Percentiles rank a stretch among this genome's conserved stretches.
Evolutionary conservation across 2,113 vertebrate genomes (phyloP).

Genomic region (Mus pahari): DNA sequence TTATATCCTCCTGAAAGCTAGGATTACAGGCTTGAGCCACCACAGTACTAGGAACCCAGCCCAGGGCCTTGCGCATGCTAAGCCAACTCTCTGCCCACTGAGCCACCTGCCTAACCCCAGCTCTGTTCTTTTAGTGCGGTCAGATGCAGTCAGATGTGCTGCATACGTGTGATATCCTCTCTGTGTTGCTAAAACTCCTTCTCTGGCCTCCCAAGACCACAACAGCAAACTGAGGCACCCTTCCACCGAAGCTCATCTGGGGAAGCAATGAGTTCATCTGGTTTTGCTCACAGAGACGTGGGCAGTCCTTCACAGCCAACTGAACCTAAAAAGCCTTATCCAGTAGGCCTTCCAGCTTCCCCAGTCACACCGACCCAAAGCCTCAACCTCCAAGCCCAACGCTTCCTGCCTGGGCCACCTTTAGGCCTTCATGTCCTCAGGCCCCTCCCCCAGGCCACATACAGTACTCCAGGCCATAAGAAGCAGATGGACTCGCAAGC

Average conservation of each 20-base stretch:
- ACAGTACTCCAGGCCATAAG: not conserved
- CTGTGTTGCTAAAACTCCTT: not conserved
- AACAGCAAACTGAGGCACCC: not conserved
- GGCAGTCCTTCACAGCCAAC: not conserved
- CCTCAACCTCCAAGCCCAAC: not conserved
- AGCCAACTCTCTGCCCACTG: not conserved
- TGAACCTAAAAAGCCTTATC: not conserved
- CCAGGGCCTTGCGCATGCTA: too few species aligned
- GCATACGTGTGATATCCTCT: constrained; percentile 35
- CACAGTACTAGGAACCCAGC: not conserved
- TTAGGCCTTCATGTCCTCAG: not conserved
- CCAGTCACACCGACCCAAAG: not conserved
- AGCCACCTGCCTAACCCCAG: not conserved
- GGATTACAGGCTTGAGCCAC: not conserved
- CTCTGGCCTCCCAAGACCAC: not conserved
- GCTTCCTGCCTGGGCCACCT: not conserved
- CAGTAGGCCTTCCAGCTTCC: not conserved
- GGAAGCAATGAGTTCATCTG: too few species aligned
- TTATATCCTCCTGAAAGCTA: not conserved
- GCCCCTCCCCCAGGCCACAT: not conserved
- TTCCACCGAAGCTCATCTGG: not conserved
- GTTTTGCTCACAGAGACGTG: not conserved
- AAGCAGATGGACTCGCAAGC: too few species aligned
- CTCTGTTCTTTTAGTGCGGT: constrained; percentile 7
- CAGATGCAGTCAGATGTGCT: not conserved